Evolutionary conservation across 1,140 invertebrate species (phyloP).

Genomic region (Antheraea pernyi): DNA sequence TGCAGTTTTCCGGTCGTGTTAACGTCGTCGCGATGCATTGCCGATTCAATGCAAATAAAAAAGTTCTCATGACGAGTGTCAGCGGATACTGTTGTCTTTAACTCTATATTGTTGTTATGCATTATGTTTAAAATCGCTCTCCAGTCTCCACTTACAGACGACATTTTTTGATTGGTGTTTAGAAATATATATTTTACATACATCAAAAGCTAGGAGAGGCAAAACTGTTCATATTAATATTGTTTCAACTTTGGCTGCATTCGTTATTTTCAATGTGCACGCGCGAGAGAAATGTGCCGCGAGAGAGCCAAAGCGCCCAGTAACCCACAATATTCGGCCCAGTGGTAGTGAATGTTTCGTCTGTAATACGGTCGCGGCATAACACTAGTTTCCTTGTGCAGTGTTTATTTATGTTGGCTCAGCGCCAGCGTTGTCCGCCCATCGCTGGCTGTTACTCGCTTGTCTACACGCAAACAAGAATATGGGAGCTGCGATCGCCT

Average conservation of each 20-base stretch:
- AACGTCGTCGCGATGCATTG: slow-evolving; percentile 9
- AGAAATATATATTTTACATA: no score
- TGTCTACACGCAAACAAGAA: slow-evolving; percentile 61
- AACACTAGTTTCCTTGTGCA: slow-evolving; percentile 78
- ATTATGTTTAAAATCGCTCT: not conserved
- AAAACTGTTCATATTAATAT: not conserved
- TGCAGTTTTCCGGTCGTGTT: slow-evolving; percentile 42
- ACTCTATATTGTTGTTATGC: not conserved
- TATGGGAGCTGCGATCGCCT: slow-evolving; percentile 51
- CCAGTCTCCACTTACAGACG: not conserved
- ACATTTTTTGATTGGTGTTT: no score
- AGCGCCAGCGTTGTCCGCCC: slow-evolving; percentile 67
- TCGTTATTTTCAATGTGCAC: slow-evolving; percentile 18
- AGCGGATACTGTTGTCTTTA: not conserved
- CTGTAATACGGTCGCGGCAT: slow-evolving; percentile 76
- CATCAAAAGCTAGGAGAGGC: no score
- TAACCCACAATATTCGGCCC: slow-evolving; percentile 76
- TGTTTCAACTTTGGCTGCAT: not conserved
- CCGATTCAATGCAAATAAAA: not conserved
- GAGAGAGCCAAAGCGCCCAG: slow-evolving; percentile 49
- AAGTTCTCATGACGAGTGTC: not conserved
- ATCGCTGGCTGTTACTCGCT: slow-evolving; percentile 47
- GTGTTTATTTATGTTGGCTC: slow-evolving; percentile 75
- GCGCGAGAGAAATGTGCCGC: slow-evolving; percentile 10
- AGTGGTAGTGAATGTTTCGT: slow-evolving; percentile 76